These are phyloP conservation scores for human DNA, from an alignment of 2,113 vertebrate species.

Conservation along the genomic window DNA sequence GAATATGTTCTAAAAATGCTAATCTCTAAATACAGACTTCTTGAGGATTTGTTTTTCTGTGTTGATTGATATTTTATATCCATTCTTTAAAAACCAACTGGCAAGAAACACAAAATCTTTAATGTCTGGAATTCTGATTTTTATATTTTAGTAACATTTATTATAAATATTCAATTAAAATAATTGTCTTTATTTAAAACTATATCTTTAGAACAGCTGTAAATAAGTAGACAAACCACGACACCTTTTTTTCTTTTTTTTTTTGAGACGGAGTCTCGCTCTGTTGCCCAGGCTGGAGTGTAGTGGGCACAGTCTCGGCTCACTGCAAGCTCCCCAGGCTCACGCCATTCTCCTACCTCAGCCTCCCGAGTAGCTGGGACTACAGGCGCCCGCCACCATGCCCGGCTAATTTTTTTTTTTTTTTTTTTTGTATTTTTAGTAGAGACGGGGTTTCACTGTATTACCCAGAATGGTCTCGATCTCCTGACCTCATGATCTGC, in stretches of 20 bases:
- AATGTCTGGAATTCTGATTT: background rate
- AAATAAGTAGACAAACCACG: background rate
- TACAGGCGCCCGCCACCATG: fast-evolving
- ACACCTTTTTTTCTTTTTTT: too few species aligned
- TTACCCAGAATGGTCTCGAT: too few species aligned
- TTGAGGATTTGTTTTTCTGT: background rate
- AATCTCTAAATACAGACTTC: background rate
- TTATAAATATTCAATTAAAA: background rate
- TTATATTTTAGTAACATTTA: background rate
- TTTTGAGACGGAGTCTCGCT: too few species aligned
- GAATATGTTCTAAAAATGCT: background rate
- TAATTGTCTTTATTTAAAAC: background rate
- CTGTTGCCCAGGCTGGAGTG: too few species aligned
- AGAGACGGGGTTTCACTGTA: too few species aligned
- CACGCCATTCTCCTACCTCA: too few species aligned
- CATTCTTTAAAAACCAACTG: background rate
- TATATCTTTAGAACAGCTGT: background rate
- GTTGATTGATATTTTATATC: background rate
- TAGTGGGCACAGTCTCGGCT: too few species aligned
- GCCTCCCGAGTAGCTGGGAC: too few species aligned
- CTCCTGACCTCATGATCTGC: too few species aligned
- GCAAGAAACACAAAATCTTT: background rate
- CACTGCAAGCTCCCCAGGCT: too few species aligned
- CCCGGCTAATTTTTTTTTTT: too few species aligned
- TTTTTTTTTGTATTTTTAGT: too few species aligned